Conservation (phyloP, 2,888 invertebrate species). For the Caenorhabditis sp. region DNA sequence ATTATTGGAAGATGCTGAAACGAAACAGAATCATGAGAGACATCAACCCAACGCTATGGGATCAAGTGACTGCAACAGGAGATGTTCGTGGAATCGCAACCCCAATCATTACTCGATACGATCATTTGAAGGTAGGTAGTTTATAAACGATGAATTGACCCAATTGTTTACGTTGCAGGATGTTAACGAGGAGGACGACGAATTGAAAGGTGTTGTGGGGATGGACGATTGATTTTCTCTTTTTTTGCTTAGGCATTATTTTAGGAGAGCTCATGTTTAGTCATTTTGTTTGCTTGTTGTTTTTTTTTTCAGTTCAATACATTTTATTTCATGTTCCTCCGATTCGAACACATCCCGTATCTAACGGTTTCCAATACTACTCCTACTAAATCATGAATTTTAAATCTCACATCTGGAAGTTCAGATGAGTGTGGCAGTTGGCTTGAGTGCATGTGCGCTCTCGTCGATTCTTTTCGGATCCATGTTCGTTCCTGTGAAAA, state of each 20-base stretch:
- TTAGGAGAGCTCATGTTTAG: slow-evolving; percentile 10
- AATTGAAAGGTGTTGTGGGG: slow-evolving; percentile 71
- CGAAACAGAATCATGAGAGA: slow-evolving; percentile 75
- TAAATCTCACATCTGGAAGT: not conserved
- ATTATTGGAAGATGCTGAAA: slow-evolving; percentile 80
- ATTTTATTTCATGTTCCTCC: not conserved
- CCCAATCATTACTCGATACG: slow-evolving; percentile 76
- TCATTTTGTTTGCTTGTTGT: not conserved
- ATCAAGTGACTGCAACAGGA: slow-evolving; percentile 76
- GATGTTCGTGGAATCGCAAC: slow-evolving; percentile 77
- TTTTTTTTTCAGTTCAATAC: not conserved
- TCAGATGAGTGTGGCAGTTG: slow-evolving; percentile 75
- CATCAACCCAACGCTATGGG: slow-evolving; percentile 68
- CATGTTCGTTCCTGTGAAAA: slow-evolving; percentile 85
- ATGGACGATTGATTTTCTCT: slow-evolving; percentile 72
- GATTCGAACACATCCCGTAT: not conserved
- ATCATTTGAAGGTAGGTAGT: slow-evolving; percentile 71
- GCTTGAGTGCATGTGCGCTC: slow-evolving; percentile 84
- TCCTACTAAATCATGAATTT: not conserved
- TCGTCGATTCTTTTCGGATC: slow-evolving; percentile 85
- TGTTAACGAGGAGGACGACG: slow-evolving; percentile 76
- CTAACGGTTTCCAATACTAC: not conserved
- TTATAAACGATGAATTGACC: not conserved
- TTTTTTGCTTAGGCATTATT: slow-evolving; percentile 26
- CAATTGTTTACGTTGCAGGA: slow-evolving; percentile 67